Base-by-base conservation (phyloP, 2,888 invertebrate genomes). In the Graphium colonna region DNA sequence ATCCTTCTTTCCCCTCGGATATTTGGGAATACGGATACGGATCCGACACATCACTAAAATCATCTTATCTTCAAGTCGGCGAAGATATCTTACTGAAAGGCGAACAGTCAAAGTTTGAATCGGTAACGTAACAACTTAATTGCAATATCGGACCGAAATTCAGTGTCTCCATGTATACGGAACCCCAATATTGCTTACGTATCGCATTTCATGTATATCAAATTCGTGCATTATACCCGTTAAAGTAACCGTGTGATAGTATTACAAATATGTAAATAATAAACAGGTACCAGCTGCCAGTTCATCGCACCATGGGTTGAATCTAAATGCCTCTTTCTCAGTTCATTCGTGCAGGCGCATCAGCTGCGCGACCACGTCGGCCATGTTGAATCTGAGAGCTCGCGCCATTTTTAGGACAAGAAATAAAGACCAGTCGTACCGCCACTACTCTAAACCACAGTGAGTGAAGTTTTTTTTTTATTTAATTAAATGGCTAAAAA, bases 391-490 rank as follows among this genome's bases (percentile, higher is more conserved):
- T 18, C 33, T 52, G 8, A 46, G 31, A 15, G 9, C 15, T 33
- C 7, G 45, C 13, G 45, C 18, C 5, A 41, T 41, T 18, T 18
- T 26, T 1, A 38, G 18, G 10, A 45, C 33, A 21, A 31, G 31
- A 8, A n/a, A 40, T 15, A 40, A 18, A 15, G 40, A 46, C 12
- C 12, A 33, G 3, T n/a, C 12, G 9, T 7, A 31, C 12, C 40
- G 45, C 33, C 45, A n/a, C n/a, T 33, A 33, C 9, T 10, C 7
- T 7, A 31, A 18, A 52, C 17, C 18, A 15, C 40, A 33, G 61
- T 57, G 45, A 59, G 56, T 54, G n/a, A 15, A n/a, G n/a, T 16
- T 16, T 40, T n/a, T 12, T n/a, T 5, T 0, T 16, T 26, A 21
- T 40, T 39, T 12, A 8, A 36, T n/a, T n/a, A n/a, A n/a, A n/a